Evolutionary conservation across 1,140 invertebrate species (phyloP).

Genomic region (Paraescarpia echinospica): DNA sequence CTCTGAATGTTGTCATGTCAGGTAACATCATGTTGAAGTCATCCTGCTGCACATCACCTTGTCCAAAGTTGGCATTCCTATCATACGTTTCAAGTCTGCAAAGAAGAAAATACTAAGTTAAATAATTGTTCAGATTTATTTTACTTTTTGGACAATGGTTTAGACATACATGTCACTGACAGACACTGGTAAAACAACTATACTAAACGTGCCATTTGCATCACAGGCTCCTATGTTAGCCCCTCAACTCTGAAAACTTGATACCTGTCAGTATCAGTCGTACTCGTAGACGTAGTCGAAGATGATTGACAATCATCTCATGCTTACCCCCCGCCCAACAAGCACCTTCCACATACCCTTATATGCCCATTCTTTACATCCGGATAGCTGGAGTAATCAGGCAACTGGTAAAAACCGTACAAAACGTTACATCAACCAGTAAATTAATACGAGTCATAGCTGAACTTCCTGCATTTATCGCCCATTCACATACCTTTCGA

Average conservation of each 20-base stretch:
- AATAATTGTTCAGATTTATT: neutral
- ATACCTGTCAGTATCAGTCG: neutral
- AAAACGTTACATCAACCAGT: neutral
- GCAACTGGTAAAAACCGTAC: neutral
- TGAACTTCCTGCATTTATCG: conserved; percentile 9
- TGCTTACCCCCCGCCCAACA: no score
- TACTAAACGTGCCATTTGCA: conserved; percentile 11
- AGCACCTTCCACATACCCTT: neutral
- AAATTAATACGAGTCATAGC: neutral
- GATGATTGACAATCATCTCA: neutral
- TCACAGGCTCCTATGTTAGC: conserved; percentile 13
- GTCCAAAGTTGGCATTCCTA: neutral
- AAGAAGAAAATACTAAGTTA: neutral
- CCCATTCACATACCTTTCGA: conserved; percentile 20
- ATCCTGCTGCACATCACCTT: no score
- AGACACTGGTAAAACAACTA: conserved; percentile 1
- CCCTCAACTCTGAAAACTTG: conserved; percentile 7
- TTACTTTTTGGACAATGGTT: neutral
- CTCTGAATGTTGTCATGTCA: no score
- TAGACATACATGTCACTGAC: neutral
- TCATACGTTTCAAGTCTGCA: conserved; percentile 17
- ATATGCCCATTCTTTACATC: neutral
- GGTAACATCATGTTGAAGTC: no score
- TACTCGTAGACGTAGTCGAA: neutral
- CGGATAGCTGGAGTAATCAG: neutral